Evolutionary conservation across 2,888 invertebrate species (phyloP).

Genomic region (Epirrhoe alternata): DNA sequence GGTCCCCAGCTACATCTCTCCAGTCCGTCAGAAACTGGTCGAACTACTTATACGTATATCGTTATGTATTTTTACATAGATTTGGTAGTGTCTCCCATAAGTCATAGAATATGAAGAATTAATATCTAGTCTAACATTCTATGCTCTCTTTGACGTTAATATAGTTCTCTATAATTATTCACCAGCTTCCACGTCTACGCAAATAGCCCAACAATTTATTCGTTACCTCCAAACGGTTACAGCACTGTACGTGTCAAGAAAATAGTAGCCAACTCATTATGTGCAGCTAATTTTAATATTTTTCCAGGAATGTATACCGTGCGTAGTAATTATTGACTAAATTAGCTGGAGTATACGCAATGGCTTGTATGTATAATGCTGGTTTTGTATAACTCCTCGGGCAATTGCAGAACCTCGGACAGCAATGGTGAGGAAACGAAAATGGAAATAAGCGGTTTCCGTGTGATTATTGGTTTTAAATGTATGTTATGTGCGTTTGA

Average conservation of each 20-base stretch:
- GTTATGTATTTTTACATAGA: too few species aligned
- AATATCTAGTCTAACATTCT: neutral
- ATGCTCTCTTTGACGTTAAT: neutral
- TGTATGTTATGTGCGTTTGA: slow-evolving; percentile 7
- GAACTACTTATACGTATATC: too few species aligned
- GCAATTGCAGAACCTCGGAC: slow-evolving; percentile 27
- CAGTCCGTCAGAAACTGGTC: too few species aligned
- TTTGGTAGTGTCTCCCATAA: too few species aligned
- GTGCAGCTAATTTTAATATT: slow-evolving; percentile 43
- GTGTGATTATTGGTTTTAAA: slow-evolving; percentile 31
- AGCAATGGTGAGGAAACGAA: slow-evolving; percentile 31
- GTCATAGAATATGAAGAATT: too few species aligned
- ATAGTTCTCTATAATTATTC: slow-evolving; percentile 3
- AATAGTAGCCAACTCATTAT: slow-evolving; percentile 31
- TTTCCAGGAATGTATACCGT: slow-evolving; percentile 49
- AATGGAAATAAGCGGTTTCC: slow-evolving; percentile 33
- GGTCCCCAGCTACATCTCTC: too few species aligned
- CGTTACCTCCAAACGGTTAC: slow-evolving; percentile 22
- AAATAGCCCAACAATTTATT: slow-evolving; percentile 31
- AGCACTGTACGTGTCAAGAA: slow-evolving; percentile 25
- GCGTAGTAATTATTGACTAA: slow-evolving; percentile 32
- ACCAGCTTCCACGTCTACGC: slow-evolving; percentile 21
- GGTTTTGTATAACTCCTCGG: slow-evolving; percentile 27
- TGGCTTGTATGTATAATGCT: slow-evolving; percentile 16
- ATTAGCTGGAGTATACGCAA: slow-evolving; percentile 34